Conservation (phyloP, 2,888 invertebrate species). For the Girardia tigrina region DNA sequence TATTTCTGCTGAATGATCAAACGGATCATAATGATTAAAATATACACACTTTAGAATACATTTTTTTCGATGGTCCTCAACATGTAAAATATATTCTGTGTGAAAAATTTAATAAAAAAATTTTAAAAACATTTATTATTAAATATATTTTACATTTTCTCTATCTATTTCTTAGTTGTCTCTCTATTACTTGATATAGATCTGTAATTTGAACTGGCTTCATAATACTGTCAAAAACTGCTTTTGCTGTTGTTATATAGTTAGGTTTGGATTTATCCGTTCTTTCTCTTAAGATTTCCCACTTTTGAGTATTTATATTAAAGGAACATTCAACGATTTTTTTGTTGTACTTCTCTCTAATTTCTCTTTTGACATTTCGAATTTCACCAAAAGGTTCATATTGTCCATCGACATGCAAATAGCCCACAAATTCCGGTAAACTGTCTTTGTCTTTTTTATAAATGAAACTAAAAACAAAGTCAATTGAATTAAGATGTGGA, state of each 20-base stretch:
- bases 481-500: slow-evolving; percentile 76
- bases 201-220: not conserved
- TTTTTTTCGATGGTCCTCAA: no score
- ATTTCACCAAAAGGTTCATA: not conserved
- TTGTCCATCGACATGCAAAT: not conserved
- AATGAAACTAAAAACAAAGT: slow-evolving; percentile 64
- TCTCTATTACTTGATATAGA: not conserved
- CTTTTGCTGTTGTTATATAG: slow-evolving; percentile 64
- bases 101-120: no score
- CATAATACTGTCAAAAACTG: not conserved
- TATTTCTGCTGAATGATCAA: no score
- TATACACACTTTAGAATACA: no score
- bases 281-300: slow-evolving; percentile 85
- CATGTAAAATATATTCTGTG: no score
- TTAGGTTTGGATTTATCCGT: slow-evolving; percentile 94
- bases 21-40: no score
- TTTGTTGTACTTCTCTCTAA: not conserved
- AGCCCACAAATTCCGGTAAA: not conserved
- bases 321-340: slow-evolving; percentile 89
- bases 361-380: not conserved
- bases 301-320: slow-evolving; percentile 57
- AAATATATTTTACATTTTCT: no score
- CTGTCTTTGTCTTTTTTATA: no score
- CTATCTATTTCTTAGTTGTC: not conserved
- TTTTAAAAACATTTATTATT: no score